These are phyloP conservation scores for Archips xylosteana DNA, from an alignment of 2,888 invertebrate species.

Conservation along the genomic window DNA sequence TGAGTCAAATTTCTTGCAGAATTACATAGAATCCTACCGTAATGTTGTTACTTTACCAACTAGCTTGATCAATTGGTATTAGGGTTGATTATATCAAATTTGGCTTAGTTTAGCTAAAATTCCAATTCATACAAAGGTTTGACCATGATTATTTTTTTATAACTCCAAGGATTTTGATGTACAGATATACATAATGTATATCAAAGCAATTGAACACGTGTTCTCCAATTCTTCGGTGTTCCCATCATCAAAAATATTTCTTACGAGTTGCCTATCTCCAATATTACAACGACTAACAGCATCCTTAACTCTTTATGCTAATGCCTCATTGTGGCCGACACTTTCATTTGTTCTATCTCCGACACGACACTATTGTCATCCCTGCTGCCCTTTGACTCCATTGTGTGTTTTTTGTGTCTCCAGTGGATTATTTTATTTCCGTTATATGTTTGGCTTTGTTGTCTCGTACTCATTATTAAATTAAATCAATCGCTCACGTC, in stretches of 20 bases:
- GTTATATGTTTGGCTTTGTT: conserved; percentile 75
- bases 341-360: conserved; percentile 80
- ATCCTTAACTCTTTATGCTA: conserved; percentile 75
- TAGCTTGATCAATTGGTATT: neutral
- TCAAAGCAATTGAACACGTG: neutral
- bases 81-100: neutral
- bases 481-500: conserved; percentile 44
- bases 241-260: conserved; percentile 13
- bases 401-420: conserved; percentile 82
- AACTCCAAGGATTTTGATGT: neutral
- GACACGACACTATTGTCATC: conserved; percentile 73
- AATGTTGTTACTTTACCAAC: neutral
- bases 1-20: too few species aligned
- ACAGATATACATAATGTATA: neutral
- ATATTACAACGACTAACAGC: conserved; percentile 55
- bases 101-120: neutral
- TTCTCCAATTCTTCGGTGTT: conserved; percentile 15
- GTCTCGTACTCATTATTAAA: conserved; percentile 65
- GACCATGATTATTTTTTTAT: too few species aligned
- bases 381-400: conserved; percentile 80
- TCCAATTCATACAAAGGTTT: neutral
- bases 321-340: conserved; percentile 78
- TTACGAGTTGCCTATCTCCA: conserved; percentile 15
- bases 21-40: too few species aligned
- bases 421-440: conserved; percentile 83